Evolutionary conservation across 2,113 vertebrate species (phyloP).

Genomic region (Seriola dumerili): DNA sequence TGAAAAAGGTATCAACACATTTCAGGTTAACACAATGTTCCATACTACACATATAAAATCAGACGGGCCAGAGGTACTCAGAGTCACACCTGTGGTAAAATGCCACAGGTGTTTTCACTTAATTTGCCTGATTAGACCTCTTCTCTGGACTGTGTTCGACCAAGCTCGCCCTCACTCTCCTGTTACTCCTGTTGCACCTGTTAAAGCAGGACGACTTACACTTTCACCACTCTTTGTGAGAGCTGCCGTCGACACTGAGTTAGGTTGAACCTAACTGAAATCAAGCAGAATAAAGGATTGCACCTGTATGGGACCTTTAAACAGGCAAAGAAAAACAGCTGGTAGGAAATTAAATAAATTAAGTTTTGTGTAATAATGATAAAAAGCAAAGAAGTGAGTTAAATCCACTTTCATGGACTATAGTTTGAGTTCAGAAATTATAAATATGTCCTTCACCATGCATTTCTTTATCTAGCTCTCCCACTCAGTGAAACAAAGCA

Average conservation of each 20-base stretch:
- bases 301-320: neutral
- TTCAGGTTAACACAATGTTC: too few species aligned
- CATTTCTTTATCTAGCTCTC: too few species aligned
- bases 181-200: constrained; percentile 32
- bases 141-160: neutral
- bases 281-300: neutral
- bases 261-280: neutral
- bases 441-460: neutral
- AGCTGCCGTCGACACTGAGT: neutral
- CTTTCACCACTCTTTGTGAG: neutral
- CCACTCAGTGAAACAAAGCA: neutral
- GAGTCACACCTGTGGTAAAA: neutral
- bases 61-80: neutral
- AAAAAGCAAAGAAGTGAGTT: neutral
- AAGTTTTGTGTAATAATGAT: neutral
- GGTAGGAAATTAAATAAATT: neutral
- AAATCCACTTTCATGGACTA: neutral
- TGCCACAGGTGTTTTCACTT: neutral
- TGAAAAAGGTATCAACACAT: too few species aligned
- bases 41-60: too few species aligned
- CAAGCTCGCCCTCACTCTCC: neutral
- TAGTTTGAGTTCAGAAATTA: neutral
- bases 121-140: neutral
- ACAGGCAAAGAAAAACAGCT: neutral
- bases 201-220: neutral